Evolutionary conservation across 1,140 invertebrate species (phyloP).

Genomic region (Bombus affinis): DNA sequence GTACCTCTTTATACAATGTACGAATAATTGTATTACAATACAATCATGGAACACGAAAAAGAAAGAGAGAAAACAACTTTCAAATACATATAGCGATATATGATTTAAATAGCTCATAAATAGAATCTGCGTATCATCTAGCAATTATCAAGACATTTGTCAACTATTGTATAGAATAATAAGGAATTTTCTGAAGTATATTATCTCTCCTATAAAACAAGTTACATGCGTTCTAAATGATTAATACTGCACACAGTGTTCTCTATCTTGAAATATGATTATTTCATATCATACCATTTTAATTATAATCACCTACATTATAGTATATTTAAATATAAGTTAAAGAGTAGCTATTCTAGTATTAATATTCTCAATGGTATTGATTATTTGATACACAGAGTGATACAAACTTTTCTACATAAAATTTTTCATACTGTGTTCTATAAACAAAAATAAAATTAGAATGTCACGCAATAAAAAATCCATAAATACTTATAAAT

Average conservation of each 20-base stretch:
- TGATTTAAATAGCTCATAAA: background rate
- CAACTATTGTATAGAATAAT: background rate
- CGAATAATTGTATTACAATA: constrained; percentile 18
- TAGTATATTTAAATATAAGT: no score
- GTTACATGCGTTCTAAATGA: background rate
- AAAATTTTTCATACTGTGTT: no score
- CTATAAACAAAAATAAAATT: no score
- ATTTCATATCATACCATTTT: no score
- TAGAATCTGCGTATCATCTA: background rate
- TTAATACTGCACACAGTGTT: background rate
- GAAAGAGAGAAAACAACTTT: background rate
- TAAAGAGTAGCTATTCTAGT: no score
- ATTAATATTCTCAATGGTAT: no score
- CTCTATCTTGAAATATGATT: background rate
- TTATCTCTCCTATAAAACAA: background rate
- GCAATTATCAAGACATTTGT: background rate
- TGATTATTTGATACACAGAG: no score
- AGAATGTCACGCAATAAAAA: no score
- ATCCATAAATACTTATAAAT: no score
- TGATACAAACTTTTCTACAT: no score
- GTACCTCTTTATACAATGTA: constrained; percentile 3
- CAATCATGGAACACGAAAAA: background rate
- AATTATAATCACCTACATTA: no score
- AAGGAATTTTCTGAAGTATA: background rate
- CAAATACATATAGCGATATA: background rate